Conservation (phyloP, 2,113 vertebrate species). For the Python bivittatus region DNA sequence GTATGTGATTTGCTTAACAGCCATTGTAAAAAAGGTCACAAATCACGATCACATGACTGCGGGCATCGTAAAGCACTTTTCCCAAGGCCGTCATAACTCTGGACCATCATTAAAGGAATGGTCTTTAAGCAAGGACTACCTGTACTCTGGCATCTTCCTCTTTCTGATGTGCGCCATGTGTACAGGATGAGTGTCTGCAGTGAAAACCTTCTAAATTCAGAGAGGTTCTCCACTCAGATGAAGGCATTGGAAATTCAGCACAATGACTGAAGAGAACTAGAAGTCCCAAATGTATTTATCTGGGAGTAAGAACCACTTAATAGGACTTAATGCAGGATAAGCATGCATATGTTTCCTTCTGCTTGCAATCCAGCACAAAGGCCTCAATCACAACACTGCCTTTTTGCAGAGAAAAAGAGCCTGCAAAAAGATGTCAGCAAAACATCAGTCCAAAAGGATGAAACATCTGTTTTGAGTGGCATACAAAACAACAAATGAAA, state of each 20-base stretch:
- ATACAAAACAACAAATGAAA: not conserved
- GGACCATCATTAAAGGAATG: too few relatives aligned
- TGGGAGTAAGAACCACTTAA: not conserved
- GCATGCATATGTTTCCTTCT: not conserved
- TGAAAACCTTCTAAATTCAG: not conserved
- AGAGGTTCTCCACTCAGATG: not conserved
- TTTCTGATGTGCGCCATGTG: not conserved
- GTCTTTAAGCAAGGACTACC: too few relatives aligned
- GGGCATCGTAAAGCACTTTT: too few relatives aligned
- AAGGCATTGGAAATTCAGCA: not conserved
- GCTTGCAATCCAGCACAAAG: not conserved
- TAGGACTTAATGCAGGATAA: not conserved
- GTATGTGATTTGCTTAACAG: too few relatives aligned
- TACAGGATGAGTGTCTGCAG: not conserved
- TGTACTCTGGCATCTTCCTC: not conserved
- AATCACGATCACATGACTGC: too few relatives aligned
- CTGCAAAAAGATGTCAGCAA: not conserved
- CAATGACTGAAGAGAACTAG: not conserved
- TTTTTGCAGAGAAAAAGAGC: not conserved
- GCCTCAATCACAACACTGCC: not conserved
- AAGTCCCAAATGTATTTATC: not conserved
- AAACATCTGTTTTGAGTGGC: not conserved
- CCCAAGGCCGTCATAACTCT: too few relatives aligned
- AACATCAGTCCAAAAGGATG: not conserved
- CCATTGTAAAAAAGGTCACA: too few relatives aligned